These are phyloP conservation scores for Falco peregrinus DNA, from an alignment of 2,797 vertebrate genomes.

Conservation along the genomic window DNA sequence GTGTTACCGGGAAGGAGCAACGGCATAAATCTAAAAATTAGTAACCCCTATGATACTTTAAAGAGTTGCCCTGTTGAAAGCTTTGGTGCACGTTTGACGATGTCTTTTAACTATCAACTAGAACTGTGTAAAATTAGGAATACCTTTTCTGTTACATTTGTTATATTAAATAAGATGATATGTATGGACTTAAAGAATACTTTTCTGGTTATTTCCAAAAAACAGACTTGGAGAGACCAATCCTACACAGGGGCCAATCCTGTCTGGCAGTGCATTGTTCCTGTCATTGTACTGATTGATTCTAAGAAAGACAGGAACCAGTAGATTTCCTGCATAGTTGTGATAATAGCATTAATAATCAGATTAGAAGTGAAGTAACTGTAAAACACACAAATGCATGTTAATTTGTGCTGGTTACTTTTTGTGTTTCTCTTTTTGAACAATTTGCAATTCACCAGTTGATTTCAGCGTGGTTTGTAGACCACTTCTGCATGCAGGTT, in stretches of 20 bases:
- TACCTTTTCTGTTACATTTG: background rate
- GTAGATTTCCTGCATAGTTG: background rate
- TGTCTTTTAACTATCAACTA: background rate
- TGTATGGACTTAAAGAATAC: background rate
- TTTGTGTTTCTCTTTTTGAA: background rate
- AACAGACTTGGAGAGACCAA: background rate
- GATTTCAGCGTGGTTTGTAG: background rate
- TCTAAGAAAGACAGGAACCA: background rate
- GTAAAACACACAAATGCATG: background rate
- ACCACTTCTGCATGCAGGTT: background rate
- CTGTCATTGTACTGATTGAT: background rate
- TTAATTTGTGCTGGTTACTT: background rate
- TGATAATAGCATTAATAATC: background rate
- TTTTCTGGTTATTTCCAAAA: background rate
- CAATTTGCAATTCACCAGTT: background rate
- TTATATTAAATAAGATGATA: background rate
- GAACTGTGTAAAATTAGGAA: background rate
- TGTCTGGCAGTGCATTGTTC: background rate
- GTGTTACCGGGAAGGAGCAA: background rate
- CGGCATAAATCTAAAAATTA: background rate
- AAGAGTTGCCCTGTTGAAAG: background rate
- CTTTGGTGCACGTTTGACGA: background rate
- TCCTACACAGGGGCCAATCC: background rate
- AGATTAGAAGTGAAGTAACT: background rate
- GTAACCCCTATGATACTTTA: background rate